Percentiles rank a stretch among this genome's conserved stretches.
phyloP scores from a whole-genome alignment of 2,888 invertebrate genomes.

The Drosophila buzzatii region DNA sequence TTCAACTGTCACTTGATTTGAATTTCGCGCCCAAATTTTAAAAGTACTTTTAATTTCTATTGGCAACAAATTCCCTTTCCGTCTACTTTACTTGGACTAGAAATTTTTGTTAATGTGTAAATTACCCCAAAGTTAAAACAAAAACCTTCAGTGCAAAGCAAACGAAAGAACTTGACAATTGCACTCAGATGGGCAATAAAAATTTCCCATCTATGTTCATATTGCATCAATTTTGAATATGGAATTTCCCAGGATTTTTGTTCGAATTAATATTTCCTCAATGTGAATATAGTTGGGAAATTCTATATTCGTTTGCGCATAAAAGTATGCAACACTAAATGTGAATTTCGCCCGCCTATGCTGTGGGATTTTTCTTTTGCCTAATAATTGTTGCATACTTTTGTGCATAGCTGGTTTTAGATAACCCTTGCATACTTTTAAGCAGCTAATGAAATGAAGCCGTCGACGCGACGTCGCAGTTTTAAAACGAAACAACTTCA shows the following conservation, averaged over 20 bases:
- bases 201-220: not conserved
- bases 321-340: conserved; percentile 41
- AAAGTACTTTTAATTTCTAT: not conserved
- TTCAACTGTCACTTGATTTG: not conserved
- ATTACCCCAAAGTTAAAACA: not conserved
- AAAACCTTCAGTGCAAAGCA: not conserved
- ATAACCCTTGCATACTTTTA: conserved; percentile 51
- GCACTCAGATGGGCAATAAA: not conserved
- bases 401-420: conserved; percentile 1
- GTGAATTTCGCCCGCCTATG: not conserved
- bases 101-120: not conserved
- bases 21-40: not conserved
- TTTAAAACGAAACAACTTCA: conserved; percentile 82
- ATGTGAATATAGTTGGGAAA: not conserved
- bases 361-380: not conserved
- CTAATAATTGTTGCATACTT: conserved; percentile 37
- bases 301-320: not conserved
- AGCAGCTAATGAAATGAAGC: conserved; percentile 66
- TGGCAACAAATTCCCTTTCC: not conserved
- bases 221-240: not conserved
- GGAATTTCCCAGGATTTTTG: not conserved
- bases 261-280: not conserved
- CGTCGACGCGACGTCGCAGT: conserved; percentile 83
- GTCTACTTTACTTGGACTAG: not conserved
- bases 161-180: not conserved